Conservation (phyloP, 2,797 vertebrate species). For the Myiotriccus ornatus region DNA sequence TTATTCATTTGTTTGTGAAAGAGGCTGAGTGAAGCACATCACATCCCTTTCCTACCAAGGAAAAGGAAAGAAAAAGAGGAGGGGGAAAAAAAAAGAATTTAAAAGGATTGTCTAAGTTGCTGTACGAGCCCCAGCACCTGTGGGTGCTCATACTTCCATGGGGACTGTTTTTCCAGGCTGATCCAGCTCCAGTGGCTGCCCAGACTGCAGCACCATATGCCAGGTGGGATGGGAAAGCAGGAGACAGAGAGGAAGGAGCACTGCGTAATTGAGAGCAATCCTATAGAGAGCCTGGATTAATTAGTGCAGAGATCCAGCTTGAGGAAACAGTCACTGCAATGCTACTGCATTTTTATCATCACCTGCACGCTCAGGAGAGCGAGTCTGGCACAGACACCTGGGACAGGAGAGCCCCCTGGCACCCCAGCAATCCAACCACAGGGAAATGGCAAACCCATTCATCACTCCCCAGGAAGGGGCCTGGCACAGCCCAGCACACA, state of each 20-base stretch:
- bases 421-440: accelerated
- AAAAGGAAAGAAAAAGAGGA: too few relatives aligned
- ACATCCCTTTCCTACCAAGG: not conserved
- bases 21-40: not conserved
- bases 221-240: not conserved
- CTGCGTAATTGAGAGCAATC: not conserved
- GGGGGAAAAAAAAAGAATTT: accelerated
- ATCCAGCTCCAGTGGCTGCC: not conserved
- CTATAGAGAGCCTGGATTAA: not conserved
- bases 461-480: accelerated
- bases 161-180: not conserved
- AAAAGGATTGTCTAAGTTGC: accelerated
- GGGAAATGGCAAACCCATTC: not conserved
- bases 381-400: not conserved
- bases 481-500: not conserved
- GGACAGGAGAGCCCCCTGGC: not conserved
- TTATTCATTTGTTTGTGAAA: constrained; percentile 15
- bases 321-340: not conserved
- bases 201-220: accelerated
- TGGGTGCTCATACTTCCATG: not conserved
- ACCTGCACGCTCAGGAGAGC: accelerated
- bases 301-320: not conserved
- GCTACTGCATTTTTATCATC: not conserved
- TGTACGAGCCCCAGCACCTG: accelerated
- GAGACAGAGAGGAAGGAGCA: not conserved